Conservation (phyloP, 2,113 vertebrate genomes). For the Cryptoleucopteryx plumbea region DNA sequence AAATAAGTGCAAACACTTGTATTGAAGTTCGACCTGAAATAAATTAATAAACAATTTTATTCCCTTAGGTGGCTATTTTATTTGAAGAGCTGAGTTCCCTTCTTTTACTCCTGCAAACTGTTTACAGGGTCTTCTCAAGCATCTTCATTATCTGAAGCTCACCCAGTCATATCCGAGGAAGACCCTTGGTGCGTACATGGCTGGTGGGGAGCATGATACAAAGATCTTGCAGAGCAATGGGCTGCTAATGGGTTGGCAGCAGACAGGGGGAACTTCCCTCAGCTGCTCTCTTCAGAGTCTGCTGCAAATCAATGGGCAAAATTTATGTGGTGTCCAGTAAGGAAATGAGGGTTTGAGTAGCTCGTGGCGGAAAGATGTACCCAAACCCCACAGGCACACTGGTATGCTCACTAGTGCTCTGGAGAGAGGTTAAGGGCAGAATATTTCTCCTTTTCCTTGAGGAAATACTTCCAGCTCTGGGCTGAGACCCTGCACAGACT, state of each 20-base stretch:
- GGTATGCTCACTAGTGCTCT: rapidly evolving
- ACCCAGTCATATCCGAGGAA: background rate
- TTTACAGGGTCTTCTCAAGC: background rate
- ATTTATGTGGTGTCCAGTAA: background rate
- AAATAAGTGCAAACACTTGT: conserved; percentile 49
- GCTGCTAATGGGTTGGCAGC: background rate
- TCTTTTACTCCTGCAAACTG: background rate
- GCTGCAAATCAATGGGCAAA: background rate
- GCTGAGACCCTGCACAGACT: background rate
- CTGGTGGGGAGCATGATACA: background rate
- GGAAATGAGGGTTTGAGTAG: background rate
- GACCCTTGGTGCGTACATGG: background rate
- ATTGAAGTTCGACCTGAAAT: background rate
- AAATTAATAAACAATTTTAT: conserved; percentile 16
- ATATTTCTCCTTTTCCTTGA: background rate
- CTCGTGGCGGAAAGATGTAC: background rate
- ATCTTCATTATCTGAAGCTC: background rate
- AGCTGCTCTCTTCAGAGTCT: rapidly evolving
- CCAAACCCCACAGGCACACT: background rate
- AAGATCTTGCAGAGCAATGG: background rate
- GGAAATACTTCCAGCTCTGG: background rate
- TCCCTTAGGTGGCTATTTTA: background rate
- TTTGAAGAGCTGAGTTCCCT: background rate
- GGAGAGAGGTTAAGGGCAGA: background rate
- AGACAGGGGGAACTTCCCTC: background rate